phyloP scores from a whole-genome alignment of 2,113 vertebrate species.

The Ardeotis arabs region DNA sequence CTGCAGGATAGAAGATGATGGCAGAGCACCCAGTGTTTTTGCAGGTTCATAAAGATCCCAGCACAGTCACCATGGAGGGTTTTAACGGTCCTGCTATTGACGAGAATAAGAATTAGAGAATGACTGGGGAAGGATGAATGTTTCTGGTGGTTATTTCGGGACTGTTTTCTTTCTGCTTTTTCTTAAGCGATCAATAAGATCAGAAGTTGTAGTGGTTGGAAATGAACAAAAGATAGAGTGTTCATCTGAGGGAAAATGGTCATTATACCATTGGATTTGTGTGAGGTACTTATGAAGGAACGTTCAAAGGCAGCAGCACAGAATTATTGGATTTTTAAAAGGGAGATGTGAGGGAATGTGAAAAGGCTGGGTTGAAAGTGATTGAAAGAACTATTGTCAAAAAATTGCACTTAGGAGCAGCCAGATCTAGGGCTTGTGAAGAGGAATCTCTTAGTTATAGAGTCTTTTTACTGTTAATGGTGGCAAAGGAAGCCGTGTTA shows the following conservation, averaged over 20 bases:
- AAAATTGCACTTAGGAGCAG: not conserved
- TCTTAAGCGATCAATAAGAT: slow-evolving; percentile 36
- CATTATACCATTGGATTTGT: slow-evolving; percentile 4
- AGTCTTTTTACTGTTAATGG: not conserved
- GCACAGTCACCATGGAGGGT: not conserved
- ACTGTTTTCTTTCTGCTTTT: slow-evolving; percentile 21
- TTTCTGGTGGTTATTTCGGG: slow-evolving; percentile 28
- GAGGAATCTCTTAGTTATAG: not conserved
- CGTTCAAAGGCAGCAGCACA: not conserved
- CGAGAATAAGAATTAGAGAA: not conserved
- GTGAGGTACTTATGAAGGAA: not conserved
- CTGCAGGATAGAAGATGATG: not conserved
- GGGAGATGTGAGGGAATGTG: not conserved
- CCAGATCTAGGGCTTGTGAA: not conserved
- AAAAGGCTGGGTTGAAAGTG: slow-evolving; percentile 24
- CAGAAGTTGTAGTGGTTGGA: slow-evolving; percentile 7
- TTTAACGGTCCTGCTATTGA: not conserved
- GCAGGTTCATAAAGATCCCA: not conserved
- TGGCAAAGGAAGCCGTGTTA: not conserved
- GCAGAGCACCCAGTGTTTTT: not conserved
- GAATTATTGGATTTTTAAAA: slow-evolving; percentile 28
- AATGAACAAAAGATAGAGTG: slow-evolving; percentile 31
- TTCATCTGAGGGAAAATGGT: slow-evolving; percentile 2
- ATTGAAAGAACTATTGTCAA: slow-evolving; percentile 3
- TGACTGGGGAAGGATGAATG: slow-evolving; percentile 12